Evolutionary conservation across 2,888 invertebrate genomes (phyloP), one percentile per base, ranked within the genome.

Genomic region (Calliopum simillimum): DNA sequence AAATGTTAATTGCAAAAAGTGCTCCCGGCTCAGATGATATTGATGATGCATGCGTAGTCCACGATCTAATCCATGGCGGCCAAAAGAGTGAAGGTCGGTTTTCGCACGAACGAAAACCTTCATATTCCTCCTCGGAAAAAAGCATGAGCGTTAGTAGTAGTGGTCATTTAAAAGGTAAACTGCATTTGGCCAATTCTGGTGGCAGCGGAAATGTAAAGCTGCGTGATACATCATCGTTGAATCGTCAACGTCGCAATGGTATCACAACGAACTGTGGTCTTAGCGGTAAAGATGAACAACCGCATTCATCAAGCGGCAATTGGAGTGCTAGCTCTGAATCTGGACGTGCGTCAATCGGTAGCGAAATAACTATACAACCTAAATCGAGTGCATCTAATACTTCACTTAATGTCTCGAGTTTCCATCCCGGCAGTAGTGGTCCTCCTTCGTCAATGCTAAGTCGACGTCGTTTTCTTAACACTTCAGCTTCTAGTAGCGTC

Each of bases 321-420:
- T 97, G 97, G 97, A 95, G 95, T 76, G 96, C 95, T 2, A 96
- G 96, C 81, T 95, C 95, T 0, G 95, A 95, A 84, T 95, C 94
- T 67, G 95, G 95, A 21, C 88, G 95, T 73, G 93, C 94, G 5
- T 94, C 94, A 68, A 92, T 95, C 72, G 94, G 93, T 73, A 94
- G 94, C 62, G 94, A 94, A 87, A 93, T 93, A 61, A 90, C 91
- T 14, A 89, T 90, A 69, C 89, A 89, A 67, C 92, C 92, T 19
- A 92, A 92, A 84, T 92, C 92, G 70, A 90, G 91, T 66, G 91
- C 90, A 13, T 92, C 92, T 59, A 92, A 89, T 80, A 91, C 91
- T 76, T 93, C 93, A 3, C 86, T 93, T 47, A 92, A 92, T 81
- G 89, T 90, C 70, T 85, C 84, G 68, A 85, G 85, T 68, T 85